These are phyloP conservation scores for Calypte anna DNA, from an alignment of 2,113 vertebrate species.

Conservation along the genomic window DNA sequence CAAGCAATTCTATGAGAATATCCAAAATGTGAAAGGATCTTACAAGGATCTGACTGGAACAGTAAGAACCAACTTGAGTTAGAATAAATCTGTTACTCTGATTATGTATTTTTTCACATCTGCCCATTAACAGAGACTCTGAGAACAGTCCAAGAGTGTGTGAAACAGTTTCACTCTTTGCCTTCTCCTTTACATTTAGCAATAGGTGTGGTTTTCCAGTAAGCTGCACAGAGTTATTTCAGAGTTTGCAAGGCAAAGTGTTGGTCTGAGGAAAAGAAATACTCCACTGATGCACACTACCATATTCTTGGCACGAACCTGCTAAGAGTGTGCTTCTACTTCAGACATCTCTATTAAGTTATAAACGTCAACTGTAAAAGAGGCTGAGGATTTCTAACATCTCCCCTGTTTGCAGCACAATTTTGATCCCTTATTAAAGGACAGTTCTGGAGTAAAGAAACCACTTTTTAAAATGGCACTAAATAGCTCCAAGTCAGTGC, in stretches of 20 bases:
- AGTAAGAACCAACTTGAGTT: not conserved
- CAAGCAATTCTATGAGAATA: not conserved
- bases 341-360: not conserved
- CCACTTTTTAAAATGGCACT: not conserved
- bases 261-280: conserved; percentile 24
- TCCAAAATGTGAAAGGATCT: not conserved
- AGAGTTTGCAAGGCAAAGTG: not conserved
- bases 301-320: not conserved
- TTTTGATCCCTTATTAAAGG: conserved; percentile 16
- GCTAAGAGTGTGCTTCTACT: not conserved
- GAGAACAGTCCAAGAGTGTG: not conserved
- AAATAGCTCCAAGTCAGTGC: not conserved
- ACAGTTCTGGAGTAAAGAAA: not conserved
- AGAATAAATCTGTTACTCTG: not conserved
- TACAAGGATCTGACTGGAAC: not conserved
- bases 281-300: not conserved
- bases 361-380: not conserved
- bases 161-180: not conserved
- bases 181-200: not conserved
- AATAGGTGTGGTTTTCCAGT: not conserved
- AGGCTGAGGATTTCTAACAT: not conserved
- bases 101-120: not conserved
- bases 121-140: not conserved
- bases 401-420: not conserved
- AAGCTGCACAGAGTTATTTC: not conserved